Conservation (phyloP, 2,113 vertebrate species). For the Myocastor coypus region DNA sequence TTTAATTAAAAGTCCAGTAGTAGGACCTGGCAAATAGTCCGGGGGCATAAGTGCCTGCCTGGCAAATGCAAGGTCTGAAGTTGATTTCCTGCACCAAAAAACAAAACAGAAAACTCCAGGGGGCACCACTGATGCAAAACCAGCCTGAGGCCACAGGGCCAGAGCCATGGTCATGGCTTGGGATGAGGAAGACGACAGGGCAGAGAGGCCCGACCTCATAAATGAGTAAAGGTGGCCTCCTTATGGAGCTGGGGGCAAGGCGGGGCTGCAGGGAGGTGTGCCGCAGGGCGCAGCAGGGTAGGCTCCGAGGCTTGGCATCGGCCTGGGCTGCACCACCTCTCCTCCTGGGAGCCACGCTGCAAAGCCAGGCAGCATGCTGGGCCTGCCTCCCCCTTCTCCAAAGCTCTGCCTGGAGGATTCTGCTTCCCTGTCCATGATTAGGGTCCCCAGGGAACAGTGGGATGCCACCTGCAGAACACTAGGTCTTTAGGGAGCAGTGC, state of each 20-base stretch:
- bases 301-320: background rate
- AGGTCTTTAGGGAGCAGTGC: background rate
- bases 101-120: background rate
- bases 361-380: accelerated
- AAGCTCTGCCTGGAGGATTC: background rate
- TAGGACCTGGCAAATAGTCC: no score
- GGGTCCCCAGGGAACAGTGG: background rate
- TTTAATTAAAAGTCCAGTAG: background rate
- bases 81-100: no score
- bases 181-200: background rate
- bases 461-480: background rate
- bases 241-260: background rate
- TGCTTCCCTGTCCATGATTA: background rate
- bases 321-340: background rate
- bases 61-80: no score
- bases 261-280: accelerated
- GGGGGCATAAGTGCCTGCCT: no score
- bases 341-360: background rate
- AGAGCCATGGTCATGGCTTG: background rate
- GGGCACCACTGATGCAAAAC: background rate
- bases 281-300: accelerated
- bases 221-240: accelerated
- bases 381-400: no score
- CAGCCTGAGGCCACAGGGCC: background rate
- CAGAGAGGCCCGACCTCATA: background rate